A percentile compares a stretch with the other conserved stretches of the same genome.
Evolutionary conservation across 2,888 invertebrate species (phyloP).

Genomic region (Drosophila neotestacea): DNA sequence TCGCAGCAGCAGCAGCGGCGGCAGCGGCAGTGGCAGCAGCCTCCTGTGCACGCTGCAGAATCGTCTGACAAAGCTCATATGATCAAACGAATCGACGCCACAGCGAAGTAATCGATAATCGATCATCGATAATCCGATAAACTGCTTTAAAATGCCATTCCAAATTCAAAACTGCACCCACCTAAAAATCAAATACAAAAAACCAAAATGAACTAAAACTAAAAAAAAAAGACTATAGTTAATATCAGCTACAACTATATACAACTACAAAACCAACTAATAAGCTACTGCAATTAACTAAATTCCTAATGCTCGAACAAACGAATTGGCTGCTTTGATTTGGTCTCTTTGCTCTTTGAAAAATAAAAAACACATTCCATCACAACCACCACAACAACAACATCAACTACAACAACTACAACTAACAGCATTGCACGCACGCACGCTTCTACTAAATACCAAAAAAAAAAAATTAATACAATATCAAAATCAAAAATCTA

Average conservation of each 20-base stretch:
- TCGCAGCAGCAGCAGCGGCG: conserved; percentile 43
- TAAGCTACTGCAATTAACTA: conserved; percentile 47
- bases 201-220: conserved; percentile 10
- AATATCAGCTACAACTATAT: conserved; percentile 32
- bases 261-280: conserved; percentile 20
- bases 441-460: conserved; percentile 54
- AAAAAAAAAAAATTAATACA: conserved; percentile 12
- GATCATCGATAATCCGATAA: conserved; percentile 41
- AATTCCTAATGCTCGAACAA: conserved; percentile 46
- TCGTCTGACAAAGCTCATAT: conserved; percentile 82
- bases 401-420: conserved; percentile 26
- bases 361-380: conserved; percentile 38
- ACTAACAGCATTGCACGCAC: conserved; percentile 55
- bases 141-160: conserved; percentile 40
- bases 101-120: conserved; percentile 22
- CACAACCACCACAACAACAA: conserved; percentile 40
- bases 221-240: conserved; percentile 9
- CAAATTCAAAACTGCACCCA: conserved; percentile 63
- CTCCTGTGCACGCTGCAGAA: conserved; percentile 81
- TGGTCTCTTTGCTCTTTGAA: conserved; percentile 64
- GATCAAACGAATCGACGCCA: conserved; percentile 40
- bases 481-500: conserved; percentile 34
- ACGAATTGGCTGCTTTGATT: conserved; percentile 74
- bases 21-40: conserved; percentile 40
- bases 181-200: conserved; percentile 7